Evolutionary conservation across 2,113 vertebrate genomes (phyloP).

Genomic region (Rhodinocichla rosea): DNA sequence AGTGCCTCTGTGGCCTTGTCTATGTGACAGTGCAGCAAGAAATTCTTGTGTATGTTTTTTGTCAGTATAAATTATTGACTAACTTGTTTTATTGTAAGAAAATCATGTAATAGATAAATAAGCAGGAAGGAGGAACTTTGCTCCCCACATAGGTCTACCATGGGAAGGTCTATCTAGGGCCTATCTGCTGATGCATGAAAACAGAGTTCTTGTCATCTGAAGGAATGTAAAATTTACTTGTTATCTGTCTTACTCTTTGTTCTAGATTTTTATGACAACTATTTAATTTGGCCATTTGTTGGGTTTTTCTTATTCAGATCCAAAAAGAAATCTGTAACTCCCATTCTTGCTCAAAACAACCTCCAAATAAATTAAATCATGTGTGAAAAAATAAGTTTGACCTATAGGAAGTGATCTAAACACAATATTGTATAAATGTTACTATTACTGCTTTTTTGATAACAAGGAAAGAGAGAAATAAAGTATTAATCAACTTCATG

Average conservation of each 20-base stretch:
- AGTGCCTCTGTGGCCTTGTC: neutral
- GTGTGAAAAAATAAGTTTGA: neutral
- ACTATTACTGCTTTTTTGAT: neutral
- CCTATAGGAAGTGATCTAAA: neutral
- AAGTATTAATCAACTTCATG: neutral
- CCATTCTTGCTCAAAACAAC: neutral
- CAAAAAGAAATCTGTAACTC: neutral
- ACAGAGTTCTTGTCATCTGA: neutral
- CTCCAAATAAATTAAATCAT: neutral
- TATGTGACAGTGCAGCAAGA: neutral
- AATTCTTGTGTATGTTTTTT: neutral
- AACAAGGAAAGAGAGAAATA: neutral
- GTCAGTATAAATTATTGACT: neutral
- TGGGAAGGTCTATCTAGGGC: neutral
- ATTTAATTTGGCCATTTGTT: neutral
- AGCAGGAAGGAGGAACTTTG: neutral
- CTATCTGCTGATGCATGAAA: accelerated
- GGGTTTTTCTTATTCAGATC: neutral
- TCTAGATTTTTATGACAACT: neutral
- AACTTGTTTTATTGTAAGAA: neutral
- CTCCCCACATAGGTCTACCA: neutral
- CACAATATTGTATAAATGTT: neutral
- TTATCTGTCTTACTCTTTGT: neutral
- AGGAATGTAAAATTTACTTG: neutral
- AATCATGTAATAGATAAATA: neutral